phyloP scores from a whole-genome alignment of 2,797 vertebrate species.

The Amblyraja radiata region DNA sequence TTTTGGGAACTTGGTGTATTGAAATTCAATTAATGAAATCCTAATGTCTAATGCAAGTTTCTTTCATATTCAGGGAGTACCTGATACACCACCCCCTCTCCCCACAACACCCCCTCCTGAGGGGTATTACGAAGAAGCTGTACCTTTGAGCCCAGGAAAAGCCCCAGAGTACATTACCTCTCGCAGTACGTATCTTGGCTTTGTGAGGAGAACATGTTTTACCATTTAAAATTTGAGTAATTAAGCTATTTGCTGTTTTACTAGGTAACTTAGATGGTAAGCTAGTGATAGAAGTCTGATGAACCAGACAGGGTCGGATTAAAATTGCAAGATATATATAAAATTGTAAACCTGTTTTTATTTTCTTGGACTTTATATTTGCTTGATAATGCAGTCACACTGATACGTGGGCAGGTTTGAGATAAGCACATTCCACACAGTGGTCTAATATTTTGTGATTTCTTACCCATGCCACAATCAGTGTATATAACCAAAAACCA shows the following conservation, averaged over 20 bases:
- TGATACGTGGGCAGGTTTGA: background rate
- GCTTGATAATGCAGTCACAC: background rate
- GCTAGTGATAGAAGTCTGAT: background rate
- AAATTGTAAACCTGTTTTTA: background rate
- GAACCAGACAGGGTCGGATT: background rate
- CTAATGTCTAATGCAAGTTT: background rate
- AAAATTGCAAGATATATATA: background rate
- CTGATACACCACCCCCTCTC: conserved; percentile 75
- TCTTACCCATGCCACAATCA: background rate
- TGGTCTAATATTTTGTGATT: background rate
- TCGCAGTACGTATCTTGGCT: conserved; percentile 58
- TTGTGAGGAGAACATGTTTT: rapidly evolving
- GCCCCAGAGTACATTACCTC: conserved; percentile 83
- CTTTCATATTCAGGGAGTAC: conserved; percentile 57
- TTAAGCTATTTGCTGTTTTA: background rate
- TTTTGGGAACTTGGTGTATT: background rate
- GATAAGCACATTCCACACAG: background rate
- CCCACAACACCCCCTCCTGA: conserved; percentile 85
- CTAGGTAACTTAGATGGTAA: background rate
- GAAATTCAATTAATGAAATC: background rate
- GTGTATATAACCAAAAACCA: background rate
- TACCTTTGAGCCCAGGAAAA: conserved; percentile 80
- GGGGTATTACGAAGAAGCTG: conserved; percentile 95
- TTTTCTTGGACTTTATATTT: background rate
- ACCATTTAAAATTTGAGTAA: background rate